Base-by-base conservation (phyloP, 2,797 vertebrate genomes). In the Myotis pilosus region DNA sequence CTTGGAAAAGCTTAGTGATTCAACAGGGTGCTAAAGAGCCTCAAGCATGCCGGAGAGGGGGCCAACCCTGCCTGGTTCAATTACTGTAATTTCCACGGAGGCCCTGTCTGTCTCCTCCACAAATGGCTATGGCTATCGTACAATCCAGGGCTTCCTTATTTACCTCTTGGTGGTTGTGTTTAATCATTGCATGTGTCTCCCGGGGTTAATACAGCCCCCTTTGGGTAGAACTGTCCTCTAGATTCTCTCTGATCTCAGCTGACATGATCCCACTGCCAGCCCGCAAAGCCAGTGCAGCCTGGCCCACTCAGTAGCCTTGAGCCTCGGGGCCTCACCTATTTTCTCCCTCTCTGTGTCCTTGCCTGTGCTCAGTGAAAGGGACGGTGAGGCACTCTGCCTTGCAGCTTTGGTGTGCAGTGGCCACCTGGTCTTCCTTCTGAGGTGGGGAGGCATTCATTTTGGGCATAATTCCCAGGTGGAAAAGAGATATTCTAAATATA, bases 1-100 rank as follows among this genome's bases (percentile, higher is more conserved):
- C 86, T 91, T 95, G n/a, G 94, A 89, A 95, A 96, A 79, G 75
- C 91, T 30, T 38, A 94, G 83, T 19, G n/a, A 79, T 69, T 89
- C 89, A 28, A 17, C 51, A 69, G 57, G 49, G 20, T 41, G 71
- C 25, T 12, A 83, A 84, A 84, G 10, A 84, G 86, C 53, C 41
- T 87, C 16, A 2, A 55, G 92, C 16, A 8, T 1, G 20, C 36
- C 8, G 1, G 16, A 41, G 19, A 81, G 23, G n/a, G 30, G 3
- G 8, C 57, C 64, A 62, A 17, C 25, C 13, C 53, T 19, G 38
- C 23, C 47, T 22, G 75, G n/a, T 57, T 55, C 17, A 11, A 4
- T 41, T 41, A 51, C 66, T 30, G 0, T 69, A 2, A 19, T 85
- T 74, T 91, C 53, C 10, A 13, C 0, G 1, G 33, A 44, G n/a